Evolutionary conservation across 2,113 vertebrate species (phyloP), one percentile per base, ranked within the genome.

Genomic region (Hippocampus zosterae): DNA sequence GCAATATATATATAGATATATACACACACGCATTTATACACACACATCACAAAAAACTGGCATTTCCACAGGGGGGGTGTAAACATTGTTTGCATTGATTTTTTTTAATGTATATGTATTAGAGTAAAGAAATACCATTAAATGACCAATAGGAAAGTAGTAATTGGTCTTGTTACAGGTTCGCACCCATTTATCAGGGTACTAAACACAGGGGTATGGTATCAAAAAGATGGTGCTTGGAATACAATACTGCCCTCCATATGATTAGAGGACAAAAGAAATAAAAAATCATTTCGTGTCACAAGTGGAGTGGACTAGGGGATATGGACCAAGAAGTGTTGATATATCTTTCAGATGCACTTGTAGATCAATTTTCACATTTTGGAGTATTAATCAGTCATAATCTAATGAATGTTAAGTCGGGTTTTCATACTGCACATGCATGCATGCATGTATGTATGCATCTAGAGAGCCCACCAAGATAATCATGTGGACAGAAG

Each of bases 401-500:
- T 48, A 18, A 48, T 48, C 13, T 48, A 16, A 16, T 18, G 46
- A 48, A 18, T 48, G 46, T 18, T 48, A 48, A 18, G 16, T 16
- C 3, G 46, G 0, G 46, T 1, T 29, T 5, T 37, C 33, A 37
- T 37, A 37, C 33, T 37, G 67, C 8, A 60, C 10, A 7, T 29
- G 48, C 37, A 79, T 23, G 52, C 10, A 7, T 29, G 48, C 37
- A 79, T 23, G 52, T 21, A 50, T 7, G 48, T 46, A 71, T 50
- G 56, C 8, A 37, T 37, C 33, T 37, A 37, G 33, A 61, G 8
- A 7, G 46, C 50, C 40, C 40, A 79, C 44, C 37, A 46, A 82
- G 68, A 81, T 82, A 74, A 82, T 41, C 37, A 65, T 41, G 62
- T 48, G 64, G 71, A 11, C 76, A 70, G 68, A 6, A 13, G 37